Evolutionary conservation across 2,888 invertebrate genomes (phyloP).

Genomic region (Gortyna flavago): DNA sequence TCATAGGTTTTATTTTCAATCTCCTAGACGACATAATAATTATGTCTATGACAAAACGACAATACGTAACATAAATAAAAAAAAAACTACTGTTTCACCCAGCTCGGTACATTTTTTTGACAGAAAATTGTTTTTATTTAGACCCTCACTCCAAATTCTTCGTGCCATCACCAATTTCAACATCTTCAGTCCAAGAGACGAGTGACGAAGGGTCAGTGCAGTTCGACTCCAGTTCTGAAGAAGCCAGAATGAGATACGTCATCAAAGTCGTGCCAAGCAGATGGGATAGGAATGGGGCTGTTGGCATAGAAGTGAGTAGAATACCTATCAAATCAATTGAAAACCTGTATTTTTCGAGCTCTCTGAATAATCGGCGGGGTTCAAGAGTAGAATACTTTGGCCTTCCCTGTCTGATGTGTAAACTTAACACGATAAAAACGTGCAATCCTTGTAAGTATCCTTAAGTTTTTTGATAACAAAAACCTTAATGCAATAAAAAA

Average conservation of each 20-base stretch:
- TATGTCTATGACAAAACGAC: too few species aligned
- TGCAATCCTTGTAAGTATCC: background rate
- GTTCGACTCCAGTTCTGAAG: conserved; percentile 87
- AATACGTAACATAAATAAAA: background rate
- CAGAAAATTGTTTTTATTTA: conserved; percentile 45
- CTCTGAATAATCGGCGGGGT: background rate
- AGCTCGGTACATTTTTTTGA: background rate
- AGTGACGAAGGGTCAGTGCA: conserved; percentile 86
- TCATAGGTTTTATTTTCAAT: background rate
- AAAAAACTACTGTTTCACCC: background rate
- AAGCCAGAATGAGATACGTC: conserved; percentile 82
- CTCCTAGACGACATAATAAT: background rate
- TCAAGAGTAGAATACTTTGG: background rate
- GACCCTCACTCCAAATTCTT: conserved; percentile 84
- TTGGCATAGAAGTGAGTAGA: conserved; percentile 80
- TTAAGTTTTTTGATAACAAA: background rate
- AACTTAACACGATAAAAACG: too few species aligned
- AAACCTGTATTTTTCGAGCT: background rate
- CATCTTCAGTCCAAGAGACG: conserved; percentile 83
- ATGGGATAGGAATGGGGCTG: conserved; percentile 76
- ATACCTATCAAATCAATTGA: background rate
- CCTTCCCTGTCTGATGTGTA: too few species aligned
- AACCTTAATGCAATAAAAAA: background rate
- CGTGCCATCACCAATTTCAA: conserved; percentile 80
- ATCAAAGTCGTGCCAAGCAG: conserved; percentile 81